These are phyloP conservation scores for Arrhopalites spinosus DNA, from an alignment of 2,888 invertebrate genomes.

Conservation along the genomic window DNA sequence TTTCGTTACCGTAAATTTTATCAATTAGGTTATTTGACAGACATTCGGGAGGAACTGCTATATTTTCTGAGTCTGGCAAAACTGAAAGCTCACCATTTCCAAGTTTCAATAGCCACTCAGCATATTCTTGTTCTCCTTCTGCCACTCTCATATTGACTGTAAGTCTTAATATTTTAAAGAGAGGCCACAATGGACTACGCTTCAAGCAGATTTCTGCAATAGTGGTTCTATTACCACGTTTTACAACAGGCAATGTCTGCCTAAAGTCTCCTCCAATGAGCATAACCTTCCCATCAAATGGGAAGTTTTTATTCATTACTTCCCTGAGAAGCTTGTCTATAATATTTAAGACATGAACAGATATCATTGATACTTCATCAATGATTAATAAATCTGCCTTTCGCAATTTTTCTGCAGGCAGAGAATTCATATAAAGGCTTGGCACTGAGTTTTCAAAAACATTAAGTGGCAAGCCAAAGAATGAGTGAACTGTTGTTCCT, in stretches of 20 bases:
- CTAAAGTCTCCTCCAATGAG: slow-evolving; percentile 4
- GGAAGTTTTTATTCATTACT: neutral
- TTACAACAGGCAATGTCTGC: slow-evolving; percentile 14
- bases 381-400: too few species aligned
- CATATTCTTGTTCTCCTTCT: neutral
- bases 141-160: neutral
- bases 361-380: neutral
- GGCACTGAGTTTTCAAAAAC: slow-evolving; percentile 15
- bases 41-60: neutral
- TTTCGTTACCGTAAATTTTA: neutral
- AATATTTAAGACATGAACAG: neutral
- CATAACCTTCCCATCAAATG: neutral
- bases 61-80: neutral
- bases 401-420: neutral
- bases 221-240: neutral
- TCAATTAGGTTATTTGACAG: neutral
- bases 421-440: neutral
- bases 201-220: slow-evolving; percentile 1
- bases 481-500: slow-evolving; percentile 56
- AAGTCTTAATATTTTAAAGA: neutral
- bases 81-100: neutral
- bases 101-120: neutral
- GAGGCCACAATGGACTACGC: neutral
- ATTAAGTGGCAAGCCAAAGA: slow-evolving; percentile 50
- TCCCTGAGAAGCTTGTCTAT: neutral